phyloP scores from a whole-genome alignment of 2,888 invertebrate genomes.

The Meloe dianella region DNA sequence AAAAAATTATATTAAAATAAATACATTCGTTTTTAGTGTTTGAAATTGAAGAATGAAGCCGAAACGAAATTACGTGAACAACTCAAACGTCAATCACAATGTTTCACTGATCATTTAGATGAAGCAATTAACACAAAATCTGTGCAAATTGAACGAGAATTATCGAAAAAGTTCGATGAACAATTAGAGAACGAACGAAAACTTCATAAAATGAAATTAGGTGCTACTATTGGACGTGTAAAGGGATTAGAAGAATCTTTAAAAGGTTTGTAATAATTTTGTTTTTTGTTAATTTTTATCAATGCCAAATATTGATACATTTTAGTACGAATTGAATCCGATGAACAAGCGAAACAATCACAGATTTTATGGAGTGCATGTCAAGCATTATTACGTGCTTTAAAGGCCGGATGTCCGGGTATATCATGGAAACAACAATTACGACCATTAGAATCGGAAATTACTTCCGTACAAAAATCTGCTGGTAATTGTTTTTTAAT shows the following conservation, averaged over 20 bases:
- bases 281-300: neutral
- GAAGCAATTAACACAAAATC: conserved; percentile 69
- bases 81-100: conserved; percentile 83
- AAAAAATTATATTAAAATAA: neutral
- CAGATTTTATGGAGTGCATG: conserved; percentile 95
- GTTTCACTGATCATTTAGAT: conserved; percentile 81
- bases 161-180: conserved; percentile 69
- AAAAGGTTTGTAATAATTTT: conserved; percentile 62
- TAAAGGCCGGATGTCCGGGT: conserved; percentile 69
- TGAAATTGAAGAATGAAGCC: conserved; percentile 69
- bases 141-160: conserved; percentile 61
- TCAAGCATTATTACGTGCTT: conserved; percentile 81
- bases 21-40: conserved; percentile 60
- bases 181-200: conserved; percentile 71
- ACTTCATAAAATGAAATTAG: conserved; percentile 73
- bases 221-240: conserved; percentile 74
- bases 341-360: conserved; percentile 77
- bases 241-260: conserved; percentile 79
- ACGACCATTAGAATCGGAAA: conserved; percentile 70
- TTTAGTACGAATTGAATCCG: conserved; percentile 73
- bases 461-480: conserved; percentile 75
- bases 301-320: conserved; percentile 12
- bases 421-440: conserved; percentile 65
- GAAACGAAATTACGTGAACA: conserved; percentile 78
- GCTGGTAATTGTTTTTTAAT: conserved; percentile 65